Conservation (phyloP, 2,888 invertebrate genomes). For the Agrochola circellaris region DNA sequence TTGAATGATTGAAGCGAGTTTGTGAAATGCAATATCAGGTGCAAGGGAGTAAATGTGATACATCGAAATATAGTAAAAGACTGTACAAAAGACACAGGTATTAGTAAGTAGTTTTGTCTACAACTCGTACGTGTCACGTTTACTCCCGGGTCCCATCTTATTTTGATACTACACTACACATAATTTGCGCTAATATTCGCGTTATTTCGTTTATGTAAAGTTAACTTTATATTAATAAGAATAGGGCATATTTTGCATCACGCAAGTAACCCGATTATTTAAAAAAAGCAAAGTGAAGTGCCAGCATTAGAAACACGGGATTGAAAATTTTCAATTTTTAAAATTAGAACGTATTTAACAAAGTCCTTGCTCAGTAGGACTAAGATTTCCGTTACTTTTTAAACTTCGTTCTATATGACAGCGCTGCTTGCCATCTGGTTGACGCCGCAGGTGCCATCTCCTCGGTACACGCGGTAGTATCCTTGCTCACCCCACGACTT, state of each 20-base stretch:
- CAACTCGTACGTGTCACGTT: not conserved
- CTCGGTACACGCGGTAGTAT: constrained; percentile 98
- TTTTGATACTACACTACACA: not conserved
- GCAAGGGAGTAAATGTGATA: not conserved
- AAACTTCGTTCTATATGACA: constrained; percentile 80
- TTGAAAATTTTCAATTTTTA: not conserved
- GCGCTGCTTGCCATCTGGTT: constrained; percentile 97
- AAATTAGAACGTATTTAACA: not conserved
- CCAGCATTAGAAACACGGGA: not conserved
- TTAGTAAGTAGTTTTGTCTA: not conserved
- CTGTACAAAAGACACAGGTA: no score
- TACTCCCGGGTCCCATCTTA: not conserved
- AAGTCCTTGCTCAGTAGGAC: not conserved
- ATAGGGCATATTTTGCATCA: not conserved
- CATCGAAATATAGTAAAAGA: not conserved
- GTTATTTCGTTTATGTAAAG: not conserved
- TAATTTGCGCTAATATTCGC: not conserved
- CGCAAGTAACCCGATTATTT: not conserved
- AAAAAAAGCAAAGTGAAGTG: not conserved
- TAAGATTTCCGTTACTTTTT: not conserved
- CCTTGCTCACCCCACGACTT: constrained; percentile 97
- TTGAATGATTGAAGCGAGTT: not conserved
- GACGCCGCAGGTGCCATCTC: constrained; percentile 98
- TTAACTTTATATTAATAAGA: not conserved
- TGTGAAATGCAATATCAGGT: no score